Conservation (phyloP, 1,140 invertebrate genomes). For the Mizuhopecten yessoensis region DNA sequence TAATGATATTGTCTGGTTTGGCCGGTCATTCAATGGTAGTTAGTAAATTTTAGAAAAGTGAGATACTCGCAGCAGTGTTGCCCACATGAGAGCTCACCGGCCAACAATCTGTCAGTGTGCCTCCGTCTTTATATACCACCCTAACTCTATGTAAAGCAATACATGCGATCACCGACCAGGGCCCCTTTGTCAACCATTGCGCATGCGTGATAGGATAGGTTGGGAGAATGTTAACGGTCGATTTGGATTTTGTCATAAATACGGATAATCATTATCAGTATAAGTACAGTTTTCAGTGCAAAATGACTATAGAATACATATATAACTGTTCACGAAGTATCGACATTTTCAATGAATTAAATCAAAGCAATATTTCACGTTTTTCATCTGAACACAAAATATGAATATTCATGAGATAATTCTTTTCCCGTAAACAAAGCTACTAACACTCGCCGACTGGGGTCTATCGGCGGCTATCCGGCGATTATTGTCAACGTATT, state of each 20-base stretch:
- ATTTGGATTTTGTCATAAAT: neutral
- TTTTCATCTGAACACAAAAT: neutral
- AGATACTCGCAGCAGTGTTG: neutral
- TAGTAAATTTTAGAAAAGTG: neutral
- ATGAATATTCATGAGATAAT: slow-evolving; percentile 11
- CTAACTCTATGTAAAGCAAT: slow-evolving; percentile 18
- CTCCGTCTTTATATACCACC: slow-evolving; percentile 10
- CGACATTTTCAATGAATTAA: slow-evolving; percentile 23
- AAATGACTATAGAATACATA: neutral
- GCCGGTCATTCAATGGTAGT: neutral
- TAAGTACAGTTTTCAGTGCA: neutral
- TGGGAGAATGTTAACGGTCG: neutral
- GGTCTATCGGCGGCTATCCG: neutral
- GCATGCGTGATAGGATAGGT: neutral
- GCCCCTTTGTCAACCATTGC: neutral
- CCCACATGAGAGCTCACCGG: slow-evolving; percentile 20
- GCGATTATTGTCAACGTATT: neutral
- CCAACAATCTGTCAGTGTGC: slow-evolving; percentile 1
- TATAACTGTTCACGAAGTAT: neutral
- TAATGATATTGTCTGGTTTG: neutral
- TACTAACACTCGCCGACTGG: neutral
- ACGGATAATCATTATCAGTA: neutral
- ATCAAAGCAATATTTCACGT: neutral
- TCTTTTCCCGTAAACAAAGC: neutral
- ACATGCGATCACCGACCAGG: neutral